Percentiles rank a stretch among this genome's conserved stretches.
Conservation (phyloP, 2,797 vertebrate genomes). For the Rhinoraja longicauda region DNA sequence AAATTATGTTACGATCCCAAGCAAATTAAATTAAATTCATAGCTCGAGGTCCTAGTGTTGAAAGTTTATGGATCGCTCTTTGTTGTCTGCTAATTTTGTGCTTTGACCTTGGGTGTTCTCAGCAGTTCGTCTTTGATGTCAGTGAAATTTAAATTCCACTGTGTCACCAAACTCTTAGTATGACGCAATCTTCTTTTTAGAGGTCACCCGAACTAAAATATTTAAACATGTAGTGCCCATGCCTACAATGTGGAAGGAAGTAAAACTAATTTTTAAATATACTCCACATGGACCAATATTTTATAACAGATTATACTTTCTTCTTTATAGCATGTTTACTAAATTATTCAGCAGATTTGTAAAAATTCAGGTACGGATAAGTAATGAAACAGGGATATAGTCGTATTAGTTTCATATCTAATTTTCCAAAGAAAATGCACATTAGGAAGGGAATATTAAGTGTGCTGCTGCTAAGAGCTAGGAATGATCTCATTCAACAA, state of each 20-base stretch:
- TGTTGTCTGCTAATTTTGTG: constrained; percentile 26
- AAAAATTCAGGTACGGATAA: not conserved
- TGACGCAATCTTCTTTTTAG: constrained; percentile 20
- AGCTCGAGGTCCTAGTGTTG: constrained; percentile 16
- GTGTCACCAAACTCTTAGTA: constrained; percentile 25
- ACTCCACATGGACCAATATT: not conserved
- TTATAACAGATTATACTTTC: not conserved
- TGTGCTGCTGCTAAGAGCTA: not conserved
- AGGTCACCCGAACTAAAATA: constrained; percentile 14
- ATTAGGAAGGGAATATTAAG: not conserved
- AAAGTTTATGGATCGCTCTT: constrained; percentile 5
- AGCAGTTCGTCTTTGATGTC: constrained; percentile 36
- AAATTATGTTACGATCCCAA: not conserved
- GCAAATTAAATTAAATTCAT: constrained; percentile 12
- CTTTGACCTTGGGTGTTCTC: constrained; percentile 32
- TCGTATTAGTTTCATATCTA: not conserved
- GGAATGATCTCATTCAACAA: not conserved
- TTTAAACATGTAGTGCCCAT: constrained; percentile 6
- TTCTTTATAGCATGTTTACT: not conserved
- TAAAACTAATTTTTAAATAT: not conserved
- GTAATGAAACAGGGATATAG: not conserved
- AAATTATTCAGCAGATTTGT: not conserved
- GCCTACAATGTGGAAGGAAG: not conserved
- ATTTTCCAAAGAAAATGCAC: not conserved
- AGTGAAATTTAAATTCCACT: constrained; percentile 33